phyloP scores from a whole-genome alignment of 2,888 invertebrate species.

The Strigamia maritima region DNA sequence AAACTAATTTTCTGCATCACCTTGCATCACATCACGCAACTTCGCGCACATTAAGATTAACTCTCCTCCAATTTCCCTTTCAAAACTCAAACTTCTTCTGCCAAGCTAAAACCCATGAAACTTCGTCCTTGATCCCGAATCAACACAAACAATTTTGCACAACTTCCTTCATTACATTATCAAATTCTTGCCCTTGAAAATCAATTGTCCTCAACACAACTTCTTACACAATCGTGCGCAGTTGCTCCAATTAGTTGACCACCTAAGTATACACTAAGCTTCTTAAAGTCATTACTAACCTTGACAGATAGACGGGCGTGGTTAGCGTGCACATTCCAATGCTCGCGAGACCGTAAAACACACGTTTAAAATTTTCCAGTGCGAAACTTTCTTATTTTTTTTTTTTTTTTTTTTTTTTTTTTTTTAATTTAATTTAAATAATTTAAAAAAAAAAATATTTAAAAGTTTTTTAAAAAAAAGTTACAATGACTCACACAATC shows the following conservation, averaged over 20 bases:
- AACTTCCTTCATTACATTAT: not conserved
- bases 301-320: not conserved
- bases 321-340: not conserved
- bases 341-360: not conserved
- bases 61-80: not conserved
- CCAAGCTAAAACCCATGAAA: not conserved
- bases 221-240: not conserved
- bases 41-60: too few relatives aligned
- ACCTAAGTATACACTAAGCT: not conserved
- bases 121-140: not conserved
- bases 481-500: not conserved
- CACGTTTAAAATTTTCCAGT: too few relatives aligned
- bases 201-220: not conserved
- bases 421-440: too few relatives aligned
- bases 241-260: not conserved
- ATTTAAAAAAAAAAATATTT: not conserved
- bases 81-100: not conserved
- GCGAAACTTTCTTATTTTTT: too few relatives aligned
- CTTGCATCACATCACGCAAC: too few relatives aligned
- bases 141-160: not conserved
- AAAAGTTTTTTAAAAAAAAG: not conserved
- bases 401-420: too few relatives aligned
- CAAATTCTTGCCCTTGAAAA: not conserved
- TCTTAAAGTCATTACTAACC: not conserved
- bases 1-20: too few relatives aligned